These are phyloP conservation scores for Andrena flavipes DNA, from an alignment of 2,888 invertebrate genomes.

Conservation along the genomic window DNA sequence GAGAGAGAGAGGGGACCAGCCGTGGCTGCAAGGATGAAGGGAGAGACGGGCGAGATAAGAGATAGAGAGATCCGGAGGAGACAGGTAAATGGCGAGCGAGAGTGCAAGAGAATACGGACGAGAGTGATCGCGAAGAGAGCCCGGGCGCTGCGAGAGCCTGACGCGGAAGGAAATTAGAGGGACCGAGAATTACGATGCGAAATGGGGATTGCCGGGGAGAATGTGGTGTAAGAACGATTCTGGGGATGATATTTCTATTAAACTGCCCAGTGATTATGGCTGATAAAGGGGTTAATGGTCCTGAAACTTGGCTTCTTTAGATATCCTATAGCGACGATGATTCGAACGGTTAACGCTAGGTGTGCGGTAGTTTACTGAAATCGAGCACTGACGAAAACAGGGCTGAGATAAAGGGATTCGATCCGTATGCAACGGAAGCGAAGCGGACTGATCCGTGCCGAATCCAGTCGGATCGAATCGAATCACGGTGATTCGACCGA, in stretches of 20 bases:
- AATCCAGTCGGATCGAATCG: too few relatives aligned
- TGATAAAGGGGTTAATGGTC: too few relatives aligned
- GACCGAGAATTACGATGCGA: conserved; percentile 33
- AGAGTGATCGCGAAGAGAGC: conserved; percentile 41
- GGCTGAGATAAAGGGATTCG: too few relatives aligned
- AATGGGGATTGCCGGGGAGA: conserved; percentile 26
- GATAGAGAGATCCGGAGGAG: conserved; percentile 49
- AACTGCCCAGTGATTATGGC: too few relatives aligned
- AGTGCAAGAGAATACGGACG: conserved; percentile 53
- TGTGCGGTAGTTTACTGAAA: too few relatives aligned
- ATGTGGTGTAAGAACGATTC: conserved; percentile 42
- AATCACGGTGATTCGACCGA: too few relatives aligned
- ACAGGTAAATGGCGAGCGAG: conserved; percentile 56
- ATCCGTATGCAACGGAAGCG: too few relatives aligned
- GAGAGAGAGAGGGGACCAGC: conserved; percentile 39
- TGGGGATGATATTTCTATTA: background rate
- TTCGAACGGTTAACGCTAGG: too few relatives aligned
- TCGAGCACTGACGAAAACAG: too few relatives aligned
- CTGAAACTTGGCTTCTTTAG: too few relatives aligned
- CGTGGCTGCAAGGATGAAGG: conserved; percentile 24
- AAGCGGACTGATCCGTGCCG: too few relatives aligned
- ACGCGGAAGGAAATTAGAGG: conserved; percentile 42
- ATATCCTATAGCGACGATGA: too few relatives aligned
- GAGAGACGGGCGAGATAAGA: conserved; percentile 46
- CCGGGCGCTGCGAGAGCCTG: conserved; percentile 31